phyloP scores from a whole-genome alignment of 2,797 vertebrate genomes.

The Lepus oiostolus region DNA sequence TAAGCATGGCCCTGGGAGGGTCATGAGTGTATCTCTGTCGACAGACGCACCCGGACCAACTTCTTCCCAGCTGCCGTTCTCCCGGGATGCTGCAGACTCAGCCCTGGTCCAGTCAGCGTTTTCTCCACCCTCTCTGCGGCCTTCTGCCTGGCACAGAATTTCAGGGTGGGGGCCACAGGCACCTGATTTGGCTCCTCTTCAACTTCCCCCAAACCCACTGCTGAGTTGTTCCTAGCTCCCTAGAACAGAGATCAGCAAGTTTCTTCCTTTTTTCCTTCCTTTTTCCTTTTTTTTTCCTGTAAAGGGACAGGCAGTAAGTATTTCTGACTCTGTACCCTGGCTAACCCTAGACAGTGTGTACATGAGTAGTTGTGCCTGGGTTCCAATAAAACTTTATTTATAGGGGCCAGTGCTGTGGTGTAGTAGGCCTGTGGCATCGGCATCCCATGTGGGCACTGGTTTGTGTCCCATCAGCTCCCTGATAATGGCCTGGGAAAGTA shows the following conservation, averaged over 20 bases:
- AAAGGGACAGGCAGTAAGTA: neutral
- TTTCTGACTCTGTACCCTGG: neutral
- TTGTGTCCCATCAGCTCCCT: too few species aligned
- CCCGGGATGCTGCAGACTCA: neutral
- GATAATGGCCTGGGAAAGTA: too few species aligned
- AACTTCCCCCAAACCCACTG: neutral
- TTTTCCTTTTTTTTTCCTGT: neutral
- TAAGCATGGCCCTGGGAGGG: neutral
- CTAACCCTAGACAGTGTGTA: neutral
- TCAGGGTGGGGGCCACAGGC: neutral
- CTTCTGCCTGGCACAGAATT: neutral
- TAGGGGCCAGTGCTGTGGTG: too few species aligned
- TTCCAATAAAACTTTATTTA: too few species aligned
- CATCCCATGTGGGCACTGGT: too few species aligned
- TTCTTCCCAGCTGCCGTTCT: neutral
- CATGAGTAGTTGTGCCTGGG: neutral
- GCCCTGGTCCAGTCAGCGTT: neutral
- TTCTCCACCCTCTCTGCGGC: neutral
- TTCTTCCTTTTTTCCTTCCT: neutral
- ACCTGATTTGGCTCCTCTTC: neutral
- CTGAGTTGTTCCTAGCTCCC: neutral
- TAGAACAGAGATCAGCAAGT: neutral
- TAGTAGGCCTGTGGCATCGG: too few species aligned
- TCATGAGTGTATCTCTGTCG: neutral
- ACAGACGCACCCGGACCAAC: neutral